A percentile compares a stretch with the other conserved stretches of the same genome.
These are phyloP conservation scores for Venturia canescens DNA, from an alignment of 1,140 invertebrate genomes.

Conservation along the genomic window DNA sequence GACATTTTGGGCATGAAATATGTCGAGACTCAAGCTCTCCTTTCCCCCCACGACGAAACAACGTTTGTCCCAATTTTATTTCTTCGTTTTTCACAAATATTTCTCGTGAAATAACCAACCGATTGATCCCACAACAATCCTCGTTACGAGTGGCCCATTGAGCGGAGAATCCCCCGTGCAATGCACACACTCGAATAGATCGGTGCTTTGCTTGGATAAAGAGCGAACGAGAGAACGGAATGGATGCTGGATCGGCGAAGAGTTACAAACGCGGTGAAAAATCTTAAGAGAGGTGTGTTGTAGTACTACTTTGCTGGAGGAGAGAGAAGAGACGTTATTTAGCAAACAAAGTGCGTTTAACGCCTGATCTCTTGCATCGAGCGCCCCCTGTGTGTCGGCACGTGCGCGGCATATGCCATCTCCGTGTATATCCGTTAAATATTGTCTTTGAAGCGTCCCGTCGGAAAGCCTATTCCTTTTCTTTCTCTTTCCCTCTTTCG, in stretches of 20 bases:
- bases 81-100: neutral
- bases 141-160: neutral
- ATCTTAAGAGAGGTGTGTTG: slow-evolving; percentile 33
- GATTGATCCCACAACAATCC: neutral
- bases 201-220: slow-evolving; percentile 15
- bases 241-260: slow-evolving; percentile 20
- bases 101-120: neutral
- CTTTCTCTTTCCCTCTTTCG: slow-evolving; percentile 15
- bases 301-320: slow-evolving; percentile 21
- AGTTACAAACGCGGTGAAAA: slow-evolving; percentile 12
- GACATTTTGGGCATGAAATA: too few species aligned
- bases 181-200: slow-evolving; percentile 13
- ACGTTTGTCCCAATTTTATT: too few species aligned
- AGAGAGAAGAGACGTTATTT: slow-evolving; percentile 53
- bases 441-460: slow-evolving; percentile 75
- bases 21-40: too few species aligned
- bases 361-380: slow-evolving; percentile 30
- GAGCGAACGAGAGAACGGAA: slow-evolving; percentile 19
- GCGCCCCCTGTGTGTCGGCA: slow-evolving; percentile 51
- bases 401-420: slow-evolving; percentile 62
- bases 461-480: slow-evolving; percentile 62
- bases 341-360: slow-evolving; percentile 62
- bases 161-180: neutral
- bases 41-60: too few species aligned
- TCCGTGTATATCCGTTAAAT: slow-evolving; percentile 61